Percentiles rank a stretch among this genome's conserved stretches.
Conservation (phyloP, 1,140 invertebrate species). For the Drosophila gunungcola region DNA sequence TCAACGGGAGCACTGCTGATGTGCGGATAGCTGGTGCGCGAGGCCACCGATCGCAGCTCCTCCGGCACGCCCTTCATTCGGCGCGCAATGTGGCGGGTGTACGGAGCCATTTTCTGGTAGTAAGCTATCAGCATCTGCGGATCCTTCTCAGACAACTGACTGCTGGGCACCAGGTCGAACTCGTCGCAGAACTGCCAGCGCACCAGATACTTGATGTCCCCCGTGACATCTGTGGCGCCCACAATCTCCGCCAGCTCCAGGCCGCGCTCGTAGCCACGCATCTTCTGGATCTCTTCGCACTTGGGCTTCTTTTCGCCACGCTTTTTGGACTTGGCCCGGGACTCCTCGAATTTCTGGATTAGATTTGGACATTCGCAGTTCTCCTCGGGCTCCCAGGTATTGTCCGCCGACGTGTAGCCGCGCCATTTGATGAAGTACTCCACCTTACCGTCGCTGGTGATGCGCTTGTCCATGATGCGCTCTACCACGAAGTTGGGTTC, state of each 20-base stretch:
- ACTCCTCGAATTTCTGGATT: slow-evolving; percentile 94
- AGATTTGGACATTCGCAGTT: slow-evolving; percentile 97
- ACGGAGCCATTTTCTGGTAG: slow-evolving; percentile 78
- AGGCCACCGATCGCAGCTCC: slow-evolving; percentile 51
- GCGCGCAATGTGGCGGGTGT: slow-evolving; percentile 54
- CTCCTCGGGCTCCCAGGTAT: slow-evolving; percentile 95
- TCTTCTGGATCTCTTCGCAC: slow-evolving; percentile 80
- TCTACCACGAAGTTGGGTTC: slow-evolving; percentile 83
- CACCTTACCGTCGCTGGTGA: slow-evolving; percentile 83
- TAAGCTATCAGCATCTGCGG: slow-evolving; percentile 77
- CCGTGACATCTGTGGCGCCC: slow-evolving; percentile 87
- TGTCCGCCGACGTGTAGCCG: slow-evolving; percentile 87
- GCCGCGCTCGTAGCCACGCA: slow-evolving; percentile 92
- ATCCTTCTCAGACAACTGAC: slow-evolving; percentile 65
- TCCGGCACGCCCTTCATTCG: slow-evolving; percentile 72
- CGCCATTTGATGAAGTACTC: slow-evolving; percentile 85
- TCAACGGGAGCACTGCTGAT: slow-evolving; percentile 20
- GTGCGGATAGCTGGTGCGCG: slow-evolving; percentile 47
- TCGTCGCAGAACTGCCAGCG: slow-evolving; percentile 79
- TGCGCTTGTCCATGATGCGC: slow-evolving; percentile 84
- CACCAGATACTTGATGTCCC: slow-evolving; percentile 75
- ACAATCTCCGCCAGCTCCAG: slow-evolving; percentile 97
- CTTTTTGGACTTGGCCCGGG: slow-evolving; percentile 88
- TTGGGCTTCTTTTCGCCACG: slow-evolving; percentile 85
- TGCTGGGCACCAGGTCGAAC: slow-evolving; percentile 72